Evolutionary conservation across 1,140 invertebrate species (phyloP).

Genomic region (Helicoverpa armigera): DNA sequence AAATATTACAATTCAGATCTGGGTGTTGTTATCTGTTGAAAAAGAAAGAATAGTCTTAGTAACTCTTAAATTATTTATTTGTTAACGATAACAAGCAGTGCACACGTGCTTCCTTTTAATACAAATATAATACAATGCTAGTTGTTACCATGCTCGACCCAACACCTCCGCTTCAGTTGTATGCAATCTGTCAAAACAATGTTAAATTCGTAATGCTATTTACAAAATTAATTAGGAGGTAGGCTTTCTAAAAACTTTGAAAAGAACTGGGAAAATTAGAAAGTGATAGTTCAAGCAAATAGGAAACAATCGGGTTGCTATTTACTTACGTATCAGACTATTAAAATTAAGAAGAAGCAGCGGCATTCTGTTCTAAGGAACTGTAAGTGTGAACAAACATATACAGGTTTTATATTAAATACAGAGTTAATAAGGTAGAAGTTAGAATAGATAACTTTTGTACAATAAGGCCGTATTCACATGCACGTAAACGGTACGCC

Average conservation of each 20-base stretch:
- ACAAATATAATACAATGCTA: constrained; percentile 36
- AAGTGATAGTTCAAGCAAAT: neutral
- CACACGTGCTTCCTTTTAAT: constrained; percentile 15
- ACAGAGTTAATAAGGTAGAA: too few species aligned
- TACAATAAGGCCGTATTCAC: too few species aligned
- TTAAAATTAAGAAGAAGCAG: too few species aligned
- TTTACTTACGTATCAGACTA: neutral
- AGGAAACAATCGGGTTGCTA: neutral
- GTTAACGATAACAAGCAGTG: constrained; percentile 27
- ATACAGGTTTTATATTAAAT: too few species aligned
- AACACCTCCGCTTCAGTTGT: neutral
- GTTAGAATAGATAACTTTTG: too few species aligned
- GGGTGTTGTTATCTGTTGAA: constrained; percentile 53
- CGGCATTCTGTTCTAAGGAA: too few species aligned
- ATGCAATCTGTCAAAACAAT: constrained; percentile 30
- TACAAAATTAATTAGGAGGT: too few species aligned
- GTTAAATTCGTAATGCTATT: too few species aligned
- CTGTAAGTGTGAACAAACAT: too few species aligned
- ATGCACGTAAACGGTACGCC: too few species aligned
- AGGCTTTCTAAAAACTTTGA: too few species aligned
- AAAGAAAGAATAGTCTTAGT: constrained; percentile 51
- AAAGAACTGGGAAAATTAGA: too few species aligned
- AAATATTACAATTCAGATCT: constrained; percentile 63
- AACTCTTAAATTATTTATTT: constrained; percentile 40
- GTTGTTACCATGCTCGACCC: constrained; percentile 38